A percentile compares a stretch with the other conserved stretches of the same genome.
Conservation (phyloP, 2,113 vertebrate genomes). For the Pipa parva region DNA sequence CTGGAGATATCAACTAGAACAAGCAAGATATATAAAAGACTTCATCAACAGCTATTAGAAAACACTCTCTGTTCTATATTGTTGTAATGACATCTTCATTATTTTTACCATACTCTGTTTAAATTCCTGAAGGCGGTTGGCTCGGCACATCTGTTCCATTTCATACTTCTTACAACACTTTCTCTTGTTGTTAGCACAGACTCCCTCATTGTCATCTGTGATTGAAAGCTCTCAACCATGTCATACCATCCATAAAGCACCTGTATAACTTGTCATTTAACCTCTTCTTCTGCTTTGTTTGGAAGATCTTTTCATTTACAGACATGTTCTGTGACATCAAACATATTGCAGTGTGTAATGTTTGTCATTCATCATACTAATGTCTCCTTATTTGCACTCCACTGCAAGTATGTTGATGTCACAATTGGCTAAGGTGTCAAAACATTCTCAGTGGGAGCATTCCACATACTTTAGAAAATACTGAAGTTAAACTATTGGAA, state of each 20-base stretch:
- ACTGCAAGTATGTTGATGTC: constrained; percentile 18
- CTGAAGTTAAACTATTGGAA: neutral
- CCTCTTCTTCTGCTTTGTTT: neutral
- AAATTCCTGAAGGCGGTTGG: neutral
- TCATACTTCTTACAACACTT: neutral
- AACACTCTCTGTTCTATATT: no score
- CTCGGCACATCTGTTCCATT: neutral
- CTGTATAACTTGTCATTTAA: constrained; percentile 12
- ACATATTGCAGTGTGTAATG: constrained; percentile 20
- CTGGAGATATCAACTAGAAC: no score
- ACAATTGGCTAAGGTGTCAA: constrained; percentile 7
- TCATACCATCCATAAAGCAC: constrained; percentile 19
- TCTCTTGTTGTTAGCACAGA: neutral
- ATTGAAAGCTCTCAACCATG: constrained; percentile 33
- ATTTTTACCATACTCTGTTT: neutral
- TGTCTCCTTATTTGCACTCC: constrained; percentile 23
- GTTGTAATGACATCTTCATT: neutral
- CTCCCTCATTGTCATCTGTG: neutral
- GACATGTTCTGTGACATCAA: constrained; percentile 12
- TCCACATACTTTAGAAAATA: no score
- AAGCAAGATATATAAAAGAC: no score
- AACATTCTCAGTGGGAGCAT: constrained; percentile 12
- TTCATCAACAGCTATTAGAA: no score
- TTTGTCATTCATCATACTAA: constrained; percentile 27
- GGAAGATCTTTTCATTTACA: constrained; percentile 8